Evolutionary conservation across 2,888 invertebrate species (phyloP).

Genomic region (Lathronympha strigana): DNA sequence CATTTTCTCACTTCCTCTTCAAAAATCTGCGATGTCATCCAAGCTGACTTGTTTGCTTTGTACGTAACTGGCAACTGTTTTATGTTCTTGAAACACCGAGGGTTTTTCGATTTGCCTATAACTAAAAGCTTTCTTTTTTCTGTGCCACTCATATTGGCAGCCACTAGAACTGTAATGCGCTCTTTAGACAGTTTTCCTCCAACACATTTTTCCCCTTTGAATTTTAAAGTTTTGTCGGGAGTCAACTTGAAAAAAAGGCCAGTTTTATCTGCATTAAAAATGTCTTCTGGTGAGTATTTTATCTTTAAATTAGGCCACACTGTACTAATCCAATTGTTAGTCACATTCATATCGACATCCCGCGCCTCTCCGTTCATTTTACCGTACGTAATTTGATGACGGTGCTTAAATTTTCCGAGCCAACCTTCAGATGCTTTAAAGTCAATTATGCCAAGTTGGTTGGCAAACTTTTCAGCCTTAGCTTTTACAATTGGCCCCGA

Average conservation of each 20-base stretch:
- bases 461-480: constrained; percentile 48
- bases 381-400: constrained; percentile 47
- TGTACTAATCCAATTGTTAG: constrained; percentile 43
- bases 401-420: constrained; percentile 51
- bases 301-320: constrained; percentile 47
- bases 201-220: constrained; percentile 53
- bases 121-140: constrained; percentile 44
- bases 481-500: constrained; percentile 48
- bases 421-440: constrained; percentile 53
- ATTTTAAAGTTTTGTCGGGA: constrained; percentile 50
- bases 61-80: constrained; percentile 52
- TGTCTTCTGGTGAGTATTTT: constrained; percentile 48
- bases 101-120: constrained; percentile 23
- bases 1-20: constrained; percentile 47
- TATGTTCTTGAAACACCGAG: constrained; percentile 51
- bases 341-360: constrained; percentile 47
- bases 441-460: constrained; percentile 47
- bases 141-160: constrained; percentile 54
- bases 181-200: constrained; percentile 53
- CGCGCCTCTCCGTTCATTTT: constrained; percentile 47
- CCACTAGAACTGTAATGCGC: constrained; percentile 54
- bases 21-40: constrained; percentile 51
- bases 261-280: constrained; percentile 52
- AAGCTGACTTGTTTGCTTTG: constrained; percentile 50
- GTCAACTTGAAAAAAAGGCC: constrained; percentile 53